A percentile compares a stretch with the other conserved stretches of the same genome.
These are phyloP conservation scores for Nesogale talazaci DNA, from an alignment of 2,113 vertebrate genomes.

Conservation along the genomic window DNA sequence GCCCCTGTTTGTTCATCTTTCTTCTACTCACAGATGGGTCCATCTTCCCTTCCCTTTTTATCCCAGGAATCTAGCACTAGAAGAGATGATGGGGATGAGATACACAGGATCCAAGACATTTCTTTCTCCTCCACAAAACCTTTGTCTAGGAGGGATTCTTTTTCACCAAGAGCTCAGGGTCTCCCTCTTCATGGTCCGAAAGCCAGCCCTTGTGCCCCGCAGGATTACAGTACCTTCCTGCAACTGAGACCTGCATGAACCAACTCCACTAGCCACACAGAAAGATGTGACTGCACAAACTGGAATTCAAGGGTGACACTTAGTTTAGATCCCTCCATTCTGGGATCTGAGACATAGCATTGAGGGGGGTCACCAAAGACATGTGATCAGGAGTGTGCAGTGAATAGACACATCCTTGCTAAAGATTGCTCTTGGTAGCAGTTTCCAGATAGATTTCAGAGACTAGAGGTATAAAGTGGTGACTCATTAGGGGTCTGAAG, in stretches of 20 bases:
- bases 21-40: not conserved
- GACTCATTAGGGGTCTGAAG: not conserved
- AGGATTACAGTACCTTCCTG: not conserved
- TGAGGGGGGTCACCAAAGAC: not conserved
- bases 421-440: not conserved
- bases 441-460: not conserved
- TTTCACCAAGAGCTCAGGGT: not conserved
- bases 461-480: not conserved
- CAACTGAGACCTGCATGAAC: not conserved
- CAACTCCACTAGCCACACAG: not conserved
- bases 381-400: not conserved
- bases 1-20: too few species aligned
- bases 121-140: not conserved
- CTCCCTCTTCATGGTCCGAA: not conserved
- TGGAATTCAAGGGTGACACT: conserved; percentile 16
- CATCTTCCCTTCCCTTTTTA: not conserved
- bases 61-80: not conserved
- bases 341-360: not conserved
- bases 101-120: not conserved
- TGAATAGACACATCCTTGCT: not conserved
- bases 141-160: not conserved
- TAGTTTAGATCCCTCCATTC: not conserved
- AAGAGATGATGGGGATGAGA: not conserved
- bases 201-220: not conserved
- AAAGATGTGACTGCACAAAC: not conserved